Evolutionary conservation across 2,113 vertebrate genomes (phyloP).

Genomic region (Chlamydotis undulata): DNA sequence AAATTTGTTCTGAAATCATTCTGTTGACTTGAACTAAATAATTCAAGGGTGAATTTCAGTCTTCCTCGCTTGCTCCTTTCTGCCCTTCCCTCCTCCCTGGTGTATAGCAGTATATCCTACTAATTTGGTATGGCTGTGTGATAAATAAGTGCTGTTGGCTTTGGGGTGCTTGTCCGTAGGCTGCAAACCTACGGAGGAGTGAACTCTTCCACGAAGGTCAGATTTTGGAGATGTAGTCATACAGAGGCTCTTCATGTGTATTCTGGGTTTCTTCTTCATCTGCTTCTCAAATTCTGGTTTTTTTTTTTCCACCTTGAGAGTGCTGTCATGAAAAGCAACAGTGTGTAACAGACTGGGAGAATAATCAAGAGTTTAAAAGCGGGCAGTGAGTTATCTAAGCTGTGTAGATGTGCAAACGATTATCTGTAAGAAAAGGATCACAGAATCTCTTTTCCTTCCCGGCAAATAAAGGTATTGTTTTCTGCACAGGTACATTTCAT

Average conservation of each 20-base stretch:
- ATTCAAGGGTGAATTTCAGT: neutral
- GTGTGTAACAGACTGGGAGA: neutral
- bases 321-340: neutral
- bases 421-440: neutral
- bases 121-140: neutral
- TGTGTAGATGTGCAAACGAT: neutral
- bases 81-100: neutral
- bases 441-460: neutral
- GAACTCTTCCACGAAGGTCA: neutral
- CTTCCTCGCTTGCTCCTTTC: neutral
- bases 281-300: accelerated
- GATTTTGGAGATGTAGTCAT: neutral
- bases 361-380: neutral
- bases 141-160: neutral
- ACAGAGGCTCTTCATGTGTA: neutral
- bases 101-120: neutral
- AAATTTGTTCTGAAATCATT: neutral
- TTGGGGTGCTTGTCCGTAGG: neutral
- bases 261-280: neutral
- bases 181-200: neutral
- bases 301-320: neutral
- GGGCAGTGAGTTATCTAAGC: neutral
- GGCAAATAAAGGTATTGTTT: neutral
- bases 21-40: neutral
- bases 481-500: neutral